A percentile compares a stretch with the other conserved stretches of the same genome.
Evolutionary conservation across 2,888 invertebrate species (phyloP).

Genomic region (Acanthosepion lycidas): DNA sequence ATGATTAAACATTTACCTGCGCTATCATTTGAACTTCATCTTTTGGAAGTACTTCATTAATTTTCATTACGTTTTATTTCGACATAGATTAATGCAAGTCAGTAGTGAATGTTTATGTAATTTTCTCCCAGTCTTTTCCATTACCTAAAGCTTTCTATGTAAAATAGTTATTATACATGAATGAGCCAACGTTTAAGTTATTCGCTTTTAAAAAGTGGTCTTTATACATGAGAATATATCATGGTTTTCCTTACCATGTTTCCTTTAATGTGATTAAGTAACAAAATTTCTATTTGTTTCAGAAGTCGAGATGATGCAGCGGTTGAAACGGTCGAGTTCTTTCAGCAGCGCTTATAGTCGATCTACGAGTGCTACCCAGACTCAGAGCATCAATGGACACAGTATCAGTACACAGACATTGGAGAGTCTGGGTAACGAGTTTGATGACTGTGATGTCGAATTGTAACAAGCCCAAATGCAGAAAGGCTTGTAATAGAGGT

Average conservation of each 20-base stretch:
- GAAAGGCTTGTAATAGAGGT: background rate
- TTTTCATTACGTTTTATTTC: no score
- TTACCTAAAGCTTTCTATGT: no score
- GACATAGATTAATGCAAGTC: no score
- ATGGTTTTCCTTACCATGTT: background rate
- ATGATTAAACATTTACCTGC: no score
- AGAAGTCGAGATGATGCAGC: conserved; percentile 66
- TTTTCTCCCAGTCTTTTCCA: no score
- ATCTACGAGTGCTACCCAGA: conserved; percentile 65
- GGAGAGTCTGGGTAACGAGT: conserved; percentile 59
- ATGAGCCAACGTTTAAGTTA: no score
- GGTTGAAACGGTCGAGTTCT: conserved; percentile 63
- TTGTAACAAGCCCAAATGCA: conserved; percentile 52
- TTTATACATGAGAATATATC: background rate
- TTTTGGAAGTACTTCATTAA: no score
- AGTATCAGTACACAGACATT: conserved; percentile 71
- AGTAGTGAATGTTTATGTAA: no score
- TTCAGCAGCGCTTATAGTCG: conserved; percentile 66
- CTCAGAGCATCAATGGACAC: conserved; percentile 63
- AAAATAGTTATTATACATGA: no score
- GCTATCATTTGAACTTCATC: no score
- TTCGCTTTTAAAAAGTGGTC: background rate
- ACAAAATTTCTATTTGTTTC: conserved; percentile 51
- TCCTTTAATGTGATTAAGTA: background rate
- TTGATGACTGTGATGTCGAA: conserved; percentile 64